phyloP scores from a whole-genome alignment of 2,797 vertebrate species.

The Naso thynnoides region DNA sequence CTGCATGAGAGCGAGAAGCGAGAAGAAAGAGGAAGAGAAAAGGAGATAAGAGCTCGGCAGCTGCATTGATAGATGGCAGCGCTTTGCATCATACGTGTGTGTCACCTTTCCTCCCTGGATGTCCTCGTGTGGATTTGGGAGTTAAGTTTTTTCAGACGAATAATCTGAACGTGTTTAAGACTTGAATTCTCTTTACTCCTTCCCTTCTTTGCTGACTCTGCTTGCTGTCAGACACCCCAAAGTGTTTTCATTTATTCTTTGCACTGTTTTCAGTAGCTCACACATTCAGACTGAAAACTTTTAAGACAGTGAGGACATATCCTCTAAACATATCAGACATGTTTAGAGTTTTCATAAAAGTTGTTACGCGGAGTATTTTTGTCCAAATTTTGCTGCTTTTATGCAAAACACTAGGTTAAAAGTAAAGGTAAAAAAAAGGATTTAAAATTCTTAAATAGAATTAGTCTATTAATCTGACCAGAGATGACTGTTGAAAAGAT shows the following conservation, averaged over 20 bases:
- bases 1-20: not conserved
- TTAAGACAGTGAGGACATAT: too few species aligned
- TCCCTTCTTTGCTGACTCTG: not conserved
- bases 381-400: too few species aligned
- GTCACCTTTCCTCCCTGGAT: fast-evolving
- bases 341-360: not conserved
- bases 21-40: slow-evolving; percentile 2
- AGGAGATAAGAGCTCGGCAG: not conserved
- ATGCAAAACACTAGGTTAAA: too few species aligned
- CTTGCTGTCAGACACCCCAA: not conserved
- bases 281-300: too few species aligned
- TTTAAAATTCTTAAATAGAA: not conserved
- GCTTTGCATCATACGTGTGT: slow-evolving; percentile 11
- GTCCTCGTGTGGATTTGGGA: not conserved
- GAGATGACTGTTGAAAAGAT: too few species aligned
- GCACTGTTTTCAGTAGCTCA: too few species aligned
- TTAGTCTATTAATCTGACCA: too few species aligned
- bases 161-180: not conserved
- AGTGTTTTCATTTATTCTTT: not conserved
- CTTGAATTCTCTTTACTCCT: not conserved
- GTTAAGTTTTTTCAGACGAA: not conserved
- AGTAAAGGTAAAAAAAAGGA: too few species aligned
- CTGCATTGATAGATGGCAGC: not conserved
- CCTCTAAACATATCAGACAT: too few species aligned
- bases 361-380: too few species aligned